Conservation (phyloP, 2,888 invertebrate species). For the Euclidia mi region DNA sequence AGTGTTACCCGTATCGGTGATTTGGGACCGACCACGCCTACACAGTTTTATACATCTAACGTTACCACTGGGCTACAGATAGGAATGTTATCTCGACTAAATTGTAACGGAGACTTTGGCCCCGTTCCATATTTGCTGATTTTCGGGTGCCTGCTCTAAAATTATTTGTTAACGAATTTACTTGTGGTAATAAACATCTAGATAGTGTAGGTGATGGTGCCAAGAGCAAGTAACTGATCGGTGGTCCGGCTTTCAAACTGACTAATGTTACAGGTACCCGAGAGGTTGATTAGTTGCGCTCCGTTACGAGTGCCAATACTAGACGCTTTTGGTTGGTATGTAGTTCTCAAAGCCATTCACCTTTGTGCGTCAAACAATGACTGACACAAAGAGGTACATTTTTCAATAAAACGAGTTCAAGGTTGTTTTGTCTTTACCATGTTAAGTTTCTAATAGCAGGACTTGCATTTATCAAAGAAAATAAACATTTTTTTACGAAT, state of each 20-base stretch:
- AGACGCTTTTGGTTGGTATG: too few relatives aligned
- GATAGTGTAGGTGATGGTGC: constrained; percentile 16
- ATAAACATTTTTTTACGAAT: too few relatives aligned
- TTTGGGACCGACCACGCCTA: constrained; percentile 65
- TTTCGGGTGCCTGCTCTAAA: constrained; percentile 37
- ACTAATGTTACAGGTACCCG: background rate
- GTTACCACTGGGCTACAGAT: constrained; percentile 53
- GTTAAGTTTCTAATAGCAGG: too few relatives aligned
- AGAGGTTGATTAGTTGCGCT: background rate
- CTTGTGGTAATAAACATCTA: constrained; percentile 10
- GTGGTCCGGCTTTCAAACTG: background rate
- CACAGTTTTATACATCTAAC: constrained; percentile 51
- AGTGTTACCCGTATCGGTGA: constrained; percentile 70
- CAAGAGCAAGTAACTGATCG: constrained; percentile 19
- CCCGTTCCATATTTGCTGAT: constrained; percentile 57
- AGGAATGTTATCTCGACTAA: constrained; percentile 60
- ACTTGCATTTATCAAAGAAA: too few relatives aligned
- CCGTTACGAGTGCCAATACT: background rate
- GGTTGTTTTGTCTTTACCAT: too few relatives aligned
- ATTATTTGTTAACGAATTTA: constrained; percentile 52
- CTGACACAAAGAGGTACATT: too few relatives aligned
- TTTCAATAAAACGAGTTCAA: too few relatives aligned
- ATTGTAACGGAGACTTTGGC: constrained; percentile 63
- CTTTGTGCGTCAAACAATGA: too few relatives aligned
- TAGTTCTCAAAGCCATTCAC: too few relatives aligned